These are phyloP conservation scores for Stratiolaelaps scimitus DNA, from an alignment of 1,140 invertebrate genomes.

Conservation along the genomic window DNA sequence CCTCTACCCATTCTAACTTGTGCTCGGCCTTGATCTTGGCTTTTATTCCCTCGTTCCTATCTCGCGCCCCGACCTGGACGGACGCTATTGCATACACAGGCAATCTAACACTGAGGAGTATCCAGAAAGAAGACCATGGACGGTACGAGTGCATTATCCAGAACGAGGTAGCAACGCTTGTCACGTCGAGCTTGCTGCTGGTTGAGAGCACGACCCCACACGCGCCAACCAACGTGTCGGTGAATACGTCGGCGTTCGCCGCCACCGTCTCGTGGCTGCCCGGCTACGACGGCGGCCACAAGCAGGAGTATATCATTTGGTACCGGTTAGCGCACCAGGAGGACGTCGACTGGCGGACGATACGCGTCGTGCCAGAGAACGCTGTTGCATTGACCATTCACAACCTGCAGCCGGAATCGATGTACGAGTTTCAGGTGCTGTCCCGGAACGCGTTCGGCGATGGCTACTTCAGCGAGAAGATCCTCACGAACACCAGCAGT, in stretches of 20 bases:
- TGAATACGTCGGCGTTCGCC: slow-evolving; percentile 68
- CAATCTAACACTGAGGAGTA: slow-evolving; percentile 76
- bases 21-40: too few species aligned
- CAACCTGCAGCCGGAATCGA: slow-evolving; percentile 69
- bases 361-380: slow-evolving; percentile 77
- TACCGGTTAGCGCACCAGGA: slow-evolving; percentile 43
- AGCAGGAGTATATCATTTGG: slow-evolving; percentile 86
- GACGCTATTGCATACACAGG: slow-evolving; percentile 42
- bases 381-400: slow-evolving; percentile 81
- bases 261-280: slow-evolving; percentile 82
- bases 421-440: slow-evolving; percentile 91
- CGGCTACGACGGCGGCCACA: slow-evolving; percentile 85
- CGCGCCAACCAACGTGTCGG: slow-evolving; percentile 79
- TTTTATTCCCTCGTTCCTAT: too few species aligned
- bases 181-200: slow-evolving; percentile 72
- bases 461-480: slow-evolving; percentile 83
- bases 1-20: too few species aligned
- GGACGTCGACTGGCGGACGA: slow-evolving; percentile 61
- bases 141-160: slow-evolving; percentile 84
- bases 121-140: slow-evolving; percentile 77
- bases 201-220: slow-evolving; percentile 84
- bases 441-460: slow-evolving; percentile 85
- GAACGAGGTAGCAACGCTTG: slow-evolving; percentile 86
- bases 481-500: slow-evolving; percentile 80
- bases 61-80: too few species aligned